Conservation (phyloP, 2,113 vertebrate species). For the Fregata magnificens region DNA sequence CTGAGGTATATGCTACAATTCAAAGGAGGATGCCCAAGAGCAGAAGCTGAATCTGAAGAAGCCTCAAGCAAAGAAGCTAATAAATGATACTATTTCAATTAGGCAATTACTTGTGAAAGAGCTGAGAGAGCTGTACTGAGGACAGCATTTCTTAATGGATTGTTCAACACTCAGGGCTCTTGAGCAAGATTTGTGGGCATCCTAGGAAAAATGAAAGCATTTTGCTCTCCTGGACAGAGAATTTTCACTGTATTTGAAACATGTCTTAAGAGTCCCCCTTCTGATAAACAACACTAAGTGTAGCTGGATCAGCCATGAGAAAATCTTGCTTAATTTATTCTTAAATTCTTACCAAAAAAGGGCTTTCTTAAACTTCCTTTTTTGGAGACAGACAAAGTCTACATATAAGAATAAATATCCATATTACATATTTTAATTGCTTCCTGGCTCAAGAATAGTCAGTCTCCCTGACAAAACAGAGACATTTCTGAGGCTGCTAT, state of each 20-base stretch:
- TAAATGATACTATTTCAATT: constrained; percentile 63
- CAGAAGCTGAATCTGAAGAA: constrained; percentile 44
- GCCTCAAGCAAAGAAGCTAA: constrained; percentile 57
- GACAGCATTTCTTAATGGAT: constrained; percentile 29
- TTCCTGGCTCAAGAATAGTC: not conserved
- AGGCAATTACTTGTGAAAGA: constrained; percentile 60
- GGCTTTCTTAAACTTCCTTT: not conserved
- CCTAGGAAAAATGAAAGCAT: not conserved
- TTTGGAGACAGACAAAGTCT: not conserved
- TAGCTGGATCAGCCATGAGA: not conserved
- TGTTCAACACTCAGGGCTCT: constrained; percentile 23
- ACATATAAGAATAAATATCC: not conserved
- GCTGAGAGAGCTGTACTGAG: constrained; percentile 34
- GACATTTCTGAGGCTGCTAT: not conserved
- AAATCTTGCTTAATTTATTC: not conserved
- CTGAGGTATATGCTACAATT: constrained; percentile 51
- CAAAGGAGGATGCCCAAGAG: constrained; percentile 54
- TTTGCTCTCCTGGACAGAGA: not conserved
- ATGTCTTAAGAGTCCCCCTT: not conserved
- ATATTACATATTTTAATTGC: not conserved
- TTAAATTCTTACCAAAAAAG: not conserved
- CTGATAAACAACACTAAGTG: not conserved
- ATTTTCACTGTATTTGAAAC: not conserved
- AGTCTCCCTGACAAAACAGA: not conserved
- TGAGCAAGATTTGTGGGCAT: not conserved